phyloP scores from a whole-genome alignment of 2,888 invertebrate genomes.

The Omphaloscelis lunosa region DNA sequence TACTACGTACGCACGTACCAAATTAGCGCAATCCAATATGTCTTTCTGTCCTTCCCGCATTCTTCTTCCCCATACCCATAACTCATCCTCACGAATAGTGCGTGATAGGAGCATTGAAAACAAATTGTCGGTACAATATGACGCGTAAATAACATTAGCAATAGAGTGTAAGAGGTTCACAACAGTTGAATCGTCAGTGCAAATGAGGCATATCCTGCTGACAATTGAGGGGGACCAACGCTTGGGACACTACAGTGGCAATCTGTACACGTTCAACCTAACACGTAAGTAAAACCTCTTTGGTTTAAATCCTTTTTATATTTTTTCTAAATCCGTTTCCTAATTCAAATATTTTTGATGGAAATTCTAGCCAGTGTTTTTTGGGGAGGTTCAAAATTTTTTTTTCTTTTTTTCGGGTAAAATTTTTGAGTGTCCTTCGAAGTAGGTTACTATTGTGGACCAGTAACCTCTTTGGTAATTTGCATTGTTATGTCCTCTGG shows the following conservation, averaged over 20 bases:
- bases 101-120: constrained; percentile 65
- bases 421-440: constrained; percentile 17
- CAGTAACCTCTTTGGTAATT: constrained; percentile 49
- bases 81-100: constrained; percentile 55
- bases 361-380: neutral
- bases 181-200: constrained; percentile 80
- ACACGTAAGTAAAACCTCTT: constrained; percentile 56
- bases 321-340: constrained; percentile 6
- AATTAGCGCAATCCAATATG: constrained; percentile 27
- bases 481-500: constrained; percentile 46
- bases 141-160: constrained; percentile 76
- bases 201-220: constrained; percentile 86
- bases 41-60: constrained; percentile 38
- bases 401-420: neutral
- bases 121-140: constrained; percentile 65
- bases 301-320: constrained; percentile 14
- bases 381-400: neutral
- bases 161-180: constrained; percentile 75
- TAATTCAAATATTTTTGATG: constrained; percentile 21
- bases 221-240: constrained; percentile 80
- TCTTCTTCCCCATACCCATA: constrained; percentile 55
- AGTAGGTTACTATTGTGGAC: constrained; percentile 38
- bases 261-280: constrained; percentile 64
- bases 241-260: constrained; percentile 69
- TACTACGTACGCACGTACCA: neutral